These are phyloP conservation scores for Camponotus floridanus DNA, from an alignment of 1,140 invertebrate species.

Conservation along the genomic window DNA sequence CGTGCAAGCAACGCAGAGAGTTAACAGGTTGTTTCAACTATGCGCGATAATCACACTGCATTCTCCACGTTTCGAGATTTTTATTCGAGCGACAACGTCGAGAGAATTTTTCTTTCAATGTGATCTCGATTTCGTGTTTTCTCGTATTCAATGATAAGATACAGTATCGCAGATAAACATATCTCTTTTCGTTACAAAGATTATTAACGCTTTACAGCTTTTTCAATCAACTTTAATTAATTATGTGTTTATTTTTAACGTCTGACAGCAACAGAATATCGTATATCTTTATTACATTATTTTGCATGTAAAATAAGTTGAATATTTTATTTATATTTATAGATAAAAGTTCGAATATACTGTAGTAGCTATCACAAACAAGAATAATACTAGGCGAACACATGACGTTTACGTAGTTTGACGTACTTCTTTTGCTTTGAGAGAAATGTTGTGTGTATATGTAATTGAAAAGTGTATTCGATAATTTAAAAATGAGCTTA, in stretches of 20 bases:
- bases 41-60: conserved; percentile 24
- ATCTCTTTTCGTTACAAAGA: conserved; percentile 25
- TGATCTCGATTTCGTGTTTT: conserved; percentile 35
- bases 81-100: neutral
- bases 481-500: conserved; percentile 11
- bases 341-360: neutral
- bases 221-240: conserved; percentile 9
- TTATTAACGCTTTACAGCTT: conserved; percentile 1
- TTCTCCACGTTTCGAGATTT: neutral
- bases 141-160: conserved; percentile 39
- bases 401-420: neutral
- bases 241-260: neutral
- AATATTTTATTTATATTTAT: no score
- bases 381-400: neutral
- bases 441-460: neutral
- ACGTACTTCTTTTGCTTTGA: neutral
- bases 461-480: neutral
- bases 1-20: conserved; percentile 26
- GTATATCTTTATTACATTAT: neutral
- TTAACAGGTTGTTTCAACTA: conserved; percentile 44
- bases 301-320: neutral
- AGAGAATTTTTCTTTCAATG: neutral
- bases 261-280: neutral
- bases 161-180: conserved; percentile 34
- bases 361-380: neutral